Percentiles rank a stretch among this genome's conserved stretches.
Evolutionary conservation across 2,113 vertebrate genomes (phyloP).

Genomic region (Leiothrix lutea): DNA sequence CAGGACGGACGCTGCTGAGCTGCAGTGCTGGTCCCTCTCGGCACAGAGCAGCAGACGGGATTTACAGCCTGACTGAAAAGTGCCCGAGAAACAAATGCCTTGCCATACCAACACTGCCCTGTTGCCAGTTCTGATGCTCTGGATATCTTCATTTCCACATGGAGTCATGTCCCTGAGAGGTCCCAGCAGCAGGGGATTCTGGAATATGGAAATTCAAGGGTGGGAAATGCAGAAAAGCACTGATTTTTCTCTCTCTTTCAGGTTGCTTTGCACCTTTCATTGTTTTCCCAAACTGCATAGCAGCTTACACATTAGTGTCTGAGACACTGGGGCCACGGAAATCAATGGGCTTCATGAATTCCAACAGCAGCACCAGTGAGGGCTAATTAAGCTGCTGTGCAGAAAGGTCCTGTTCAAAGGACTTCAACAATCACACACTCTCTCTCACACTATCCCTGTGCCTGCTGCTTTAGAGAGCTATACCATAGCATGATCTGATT

Average conservation of each 20-base stretch:
- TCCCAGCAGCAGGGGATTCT: conserved; percentile 3
- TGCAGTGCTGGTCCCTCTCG: background rate
- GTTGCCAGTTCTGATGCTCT: conserved; percentile 24
- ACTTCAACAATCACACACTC: background rate
- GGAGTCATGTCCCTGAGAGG: conserved; percentile 76
- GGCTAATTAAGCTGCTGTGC: conserved; percentile 33
- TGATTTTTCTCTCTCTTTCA: background rate
- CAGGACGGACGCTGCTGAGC: background rate
- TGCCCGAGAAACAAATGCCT: conserved; percentile 20
- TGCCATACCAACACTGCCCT: background rate
- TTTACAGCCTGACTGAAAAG: background rate
- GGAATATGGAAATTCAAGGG: background rate
- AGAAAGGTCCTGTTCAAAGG: background rate
- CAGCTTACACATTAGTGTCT: conserved; percentile 52
- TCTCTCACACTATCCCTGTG: background rate
- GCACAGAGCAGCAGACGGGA: background rate
- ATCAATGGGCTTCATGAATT: conserved; percentile 23
- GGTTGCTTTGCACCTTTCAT: conserved; percentile 17
- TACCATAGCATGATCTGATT: background rate
- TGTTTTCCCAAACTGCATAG: conserved; percentile 64
- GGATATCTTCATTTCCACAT: conserved; percentile 21
- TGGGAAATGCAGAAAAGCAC: conserved; percentile 12
- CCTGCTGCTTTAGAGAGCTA: background rate
- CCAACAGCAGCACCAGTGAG: conserved; percentile 42
- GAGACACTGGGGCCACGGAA: conserved; percentile 50